These are phyloP conservation scores for Thunnus maccoyii DNA, from an alignment of 2,113 vertebrate species.

Conservation along the genomic window DNA sequence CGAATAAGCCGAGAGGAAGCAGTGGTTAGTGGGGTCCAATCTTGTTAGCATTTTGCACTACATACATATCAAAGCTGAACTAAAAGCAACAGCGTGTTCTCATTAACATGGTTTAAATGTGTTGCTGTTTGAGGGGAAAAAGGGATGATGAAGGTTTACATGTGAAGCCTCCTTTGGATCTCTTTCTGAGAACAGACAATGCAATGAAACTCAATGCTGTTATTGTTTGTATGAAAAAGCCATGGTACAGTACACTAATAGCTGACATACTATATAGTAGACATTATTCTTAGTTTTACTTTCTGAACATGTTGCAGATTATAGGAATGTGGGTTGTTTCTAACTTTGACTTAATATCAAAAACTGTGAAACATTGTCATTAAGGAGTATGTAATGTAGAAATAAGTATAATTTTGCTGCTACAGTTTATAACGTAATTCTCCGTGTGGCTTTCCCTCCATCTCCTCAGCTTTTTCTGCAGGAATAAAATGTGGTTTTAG, in stretches of 20 bases:
- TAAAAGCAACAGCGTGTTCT: constrained; percentile 43
- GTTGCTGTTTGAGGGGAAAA: constrained; percentile 25
- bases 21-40: constrained; percentile 31
- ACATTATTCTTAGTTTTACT: no score
- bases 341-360: neutral
- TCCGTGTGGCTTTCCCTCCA: neutral
- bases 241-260: no score
- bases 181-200: neutral
- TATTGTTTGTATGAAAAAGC: neutral
- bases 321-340: neutral
- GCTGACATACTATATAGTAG: no score
- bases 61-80: constrained; percentile 43
- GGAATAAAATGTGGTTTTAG: neutral
- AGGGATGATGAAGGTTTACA: constrained; percentile 31
- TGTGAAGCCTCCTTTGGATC: constrained; percentile 23
- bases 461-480: no score
- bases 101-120: constrained; percentile 38
- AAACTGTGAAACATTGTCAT: no score
- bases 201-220: neutral
- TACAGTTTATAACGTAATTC: neutral
- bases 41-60: constrained; percentile 49
- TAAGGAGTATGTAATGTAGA: neutral
- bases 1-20: constrained; percentile 19
- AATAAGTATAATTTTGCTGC: neutral
- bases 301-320: neutral